phyloP scores from a whole-genome alignment of 2,113 vertebrate species.

The Ursus arctos region DNA sequence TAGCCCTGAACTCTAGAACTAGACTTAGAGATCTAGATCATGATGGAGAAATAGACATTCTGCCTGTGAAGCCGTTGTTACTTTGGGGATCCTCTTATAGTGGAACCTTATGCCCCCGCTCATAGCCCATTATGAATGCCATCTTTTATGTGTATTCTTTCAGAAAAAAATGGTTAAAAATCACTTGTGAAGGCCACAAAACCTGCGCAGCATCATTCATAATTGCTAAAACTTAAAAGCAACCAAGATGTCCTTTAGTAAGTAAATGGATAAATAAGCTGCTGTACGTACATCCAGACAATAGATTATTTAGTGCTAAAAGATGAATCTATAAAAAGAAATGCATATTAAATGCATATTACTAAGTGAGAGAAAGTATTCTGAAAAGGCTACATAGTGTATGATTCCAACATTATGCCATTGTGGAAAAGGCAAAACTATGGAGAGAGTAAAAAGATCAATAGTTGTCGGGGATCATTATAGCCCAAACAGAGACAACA shows the following conservation, averaged over 20 bases:
- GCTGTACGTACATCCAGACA: neutral
- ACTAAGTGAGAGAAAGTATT: neutral
- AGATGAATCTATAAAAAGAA: neutral
- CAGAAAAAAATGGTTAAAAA: conserved; percentile 17
- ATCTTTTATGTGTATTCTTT: neutral
- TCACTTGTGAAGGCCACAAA: neutral
- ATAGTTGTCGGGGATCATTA: neutral
- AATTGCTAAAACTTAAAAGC: conserved; percentile 3
- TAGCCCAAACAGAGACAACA: neutral
- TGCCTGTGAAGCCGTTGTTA: neutral
- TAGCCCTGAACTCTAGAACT: neutral
- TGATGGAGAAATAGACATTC: neutral
- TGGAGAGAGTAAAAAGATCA: neutral
- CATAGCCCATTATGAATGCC: neutral
- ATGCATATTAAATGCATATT: neutral
- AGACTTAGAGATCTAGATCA: neutral
- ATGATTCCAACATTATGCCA: neutral
- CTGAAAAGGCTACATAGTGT: neutral
- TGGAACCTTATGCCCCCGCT: neutral
- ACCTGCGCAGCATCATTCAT: neutral
- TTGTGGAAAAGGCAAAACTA: neutral
- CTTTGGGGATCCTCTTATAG: neutral
- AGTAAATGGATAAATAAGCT: neutral
- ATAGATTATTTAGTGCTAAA: conserved; percentile 9
- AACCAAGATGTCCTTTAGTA: neutral